phyloP scores from a whole-genome alignment of 2,113 vertebrate genomes.

The Pangasianodon hypophthalmus region DNA sequence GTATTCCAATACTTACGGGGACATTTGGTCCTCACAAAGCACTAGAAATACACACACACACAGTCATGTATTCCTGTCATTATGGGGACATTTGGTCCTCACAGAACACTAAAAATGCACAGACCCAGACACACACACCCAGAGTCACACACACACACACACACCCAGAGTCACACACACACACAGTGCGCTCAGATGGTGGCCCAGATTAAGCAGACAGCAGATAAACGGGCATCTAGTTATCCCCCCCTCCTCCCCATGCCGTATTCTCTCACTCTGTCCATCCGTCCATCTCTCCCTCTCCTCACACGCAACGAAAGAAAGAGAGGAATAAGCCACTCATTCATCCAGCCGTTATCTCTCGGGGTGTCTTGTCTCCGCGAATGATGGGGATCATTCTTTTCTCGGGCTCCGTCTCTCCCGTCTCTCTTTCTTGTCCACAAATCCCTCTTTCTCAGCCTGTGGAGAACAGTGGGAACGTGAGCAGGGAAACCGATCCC shows the following conservation, averaged over 20 bases:
- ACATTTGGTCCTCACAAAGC: not conserved
- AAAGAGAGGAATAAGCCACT: slow-evolving; percentile 47
- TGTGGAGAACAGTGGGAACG: slow-evolving; percentile 46
- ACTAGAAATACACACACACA: slow-evolving; percentile 59
- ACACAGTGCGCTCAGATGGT: slow-evolving; percentile 84
- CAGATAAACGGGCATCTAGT: slow-evolving; percentile 95
- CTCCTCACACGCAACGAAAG: slow-evolving; percentile 61
- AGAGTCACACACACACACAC: slow-evolving; percentile 57
- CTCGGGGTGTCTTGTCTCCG: slow-evolving; percentile 80
- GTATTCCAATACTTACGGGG: not conserved
- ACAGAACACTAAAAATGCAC: not conserved
- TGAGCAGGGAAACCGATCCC: slow-evolving; percentile 49
- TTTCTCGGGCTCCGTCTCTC: slow-evolving; percentile 57
- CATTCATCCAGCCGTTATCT: slow-evolving; percentile 83
- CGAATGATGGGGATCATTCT: slow-evolving; percentile 61
- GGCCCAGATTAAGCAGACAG: slow-evolving; percentile 96
- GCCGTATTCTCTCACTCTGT: slow-evolving; percentile 39
- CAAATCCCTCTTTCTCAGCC: slow-evolving; percentile 49
- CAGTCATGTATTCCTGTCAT: slow-evolving; percentile 58
- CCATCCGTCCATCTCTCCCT: slow-evolving; percentile 44
- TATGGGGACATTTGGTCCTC: not conserved
- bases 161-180: slow-evolving; percentile 73
- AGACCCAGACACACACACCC: slow-evolving; percentile 73
- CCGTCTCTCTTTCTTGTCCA: slow-evolving; percentile 35
- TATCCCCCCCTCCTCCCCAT: slow-evolving; percentile 64